A percentile compares a stretch with the other conserved stretches of the same genome.
Conservation (phyloP, 2,797 vertebrate species). For the Fistularia commersonii region DNA sequence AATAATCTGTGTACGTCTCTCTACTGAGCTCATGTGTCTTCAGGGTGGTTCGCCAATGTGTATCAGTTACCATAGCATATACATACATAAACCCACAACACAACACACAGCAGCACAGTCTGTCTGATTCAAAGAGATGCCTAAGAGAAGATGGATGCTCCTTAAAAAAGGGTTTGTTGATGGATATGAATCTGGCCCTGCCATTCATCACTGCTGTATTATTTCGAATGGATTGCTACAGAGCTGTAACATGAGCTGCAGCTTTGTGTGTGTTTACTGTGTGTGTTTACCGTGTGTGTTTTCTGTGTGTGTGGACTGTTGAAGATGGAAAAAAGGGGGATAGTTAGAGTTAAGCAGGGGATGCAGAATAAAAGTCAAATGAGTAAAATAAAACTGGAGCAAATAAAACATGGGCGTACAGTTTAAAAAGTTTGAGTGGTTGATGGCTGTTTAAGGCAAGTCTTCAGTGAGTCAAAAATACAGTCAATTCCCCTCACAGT, state of each 20-base stretch:
- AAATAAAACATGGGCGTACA: conserved; percentile 4
- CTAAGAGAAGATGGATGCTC: conserved; percentile 65
- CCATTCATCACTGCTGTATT: conserved; percentile 99
- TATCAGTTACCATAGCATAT: conserved; percentile 50
- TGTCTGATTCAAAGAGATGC: conserved; percentile 60
- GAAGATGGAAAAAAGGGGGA: conserved; percentile 23
- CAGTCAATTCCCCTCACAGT: no score
- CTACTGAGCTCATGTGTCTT: conserved; percentile 22
- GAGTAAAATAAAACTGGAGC: neutral
- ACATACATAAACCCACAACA: conserved; percentile 13
- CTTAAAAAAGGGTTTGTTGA: conserved; percentile 84
- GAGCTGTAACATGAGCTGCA: conserved; percentile 93
- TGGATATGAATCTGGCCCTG: conserved; percentile 91
- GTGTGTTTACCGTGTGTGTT: neutral
- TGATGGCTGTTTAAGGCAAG: no score
- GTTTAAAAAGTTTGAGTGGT: no score
- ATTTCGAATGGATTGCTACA: conserved; percentile 97
- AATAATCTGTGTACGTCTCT: conserved; percentile 42
- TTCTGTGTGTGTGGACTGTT: conserved; percentile 17
- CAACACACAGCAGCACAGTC: conserved; percentile 25
- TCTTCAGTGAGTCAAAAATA: no score
- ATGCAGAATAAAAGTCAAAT: conserved; percentile 9
- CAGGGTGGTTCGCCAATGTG: conserved; percentile 36
- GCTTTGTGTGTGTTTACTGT: neutral
- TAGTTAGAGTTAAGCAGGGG: conserved; percentile 11